Conservation (phyloP, 2,113 vertebrate species). For the Zosterops borbonicus region DNA sequence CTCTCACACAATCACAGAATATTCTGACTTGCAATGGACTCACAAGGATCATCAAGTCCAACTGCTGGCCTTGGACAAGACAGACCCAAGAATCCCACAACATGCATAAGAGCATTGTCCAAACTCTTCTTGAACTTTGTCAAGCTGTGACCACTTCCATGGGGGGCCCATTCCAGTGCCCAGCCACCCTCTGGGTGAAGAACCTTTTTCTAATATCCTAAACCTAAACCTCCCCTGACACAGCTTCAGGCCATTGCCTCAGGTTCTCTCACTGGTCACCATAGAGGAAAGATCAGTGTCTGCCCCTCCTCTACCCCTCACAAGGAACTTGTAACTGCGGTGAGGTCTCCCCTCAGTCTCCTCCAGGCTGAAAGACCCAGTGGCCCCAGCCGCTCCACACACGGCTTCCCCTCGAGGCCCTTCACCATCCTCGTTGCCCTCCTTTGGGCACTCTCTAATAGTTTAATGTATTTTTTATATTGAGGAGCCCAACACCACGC, state of each 20-base stretch:
- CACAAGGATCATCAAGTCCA: neutral
- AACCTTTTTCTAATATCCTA: neutral
- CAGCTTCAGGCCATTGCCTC: neutral
- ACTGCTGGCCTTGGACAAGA: neutral
- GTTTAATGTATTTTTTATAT: neutral
- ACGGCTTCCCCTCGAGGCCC: fast-evolving
- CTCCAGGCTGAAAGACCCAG: neutral
- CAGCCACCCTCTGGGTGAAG: neutral
- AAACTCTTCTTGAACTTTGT: neutral
- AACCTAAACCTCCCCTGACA: neutral
- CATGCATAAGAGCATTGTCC: fast-evolving
- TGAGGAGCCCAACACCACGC: neutral
- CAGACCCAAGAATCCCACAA: neutral
- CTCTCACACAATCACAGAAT: neutral
- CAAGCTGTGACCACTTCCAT: neutral
- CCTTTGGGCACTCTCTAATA: neutral
- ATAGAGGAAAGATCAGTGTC: neutral
- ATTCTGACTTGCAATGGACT: neutral
- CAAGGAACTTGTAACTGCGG: fast-evolving
- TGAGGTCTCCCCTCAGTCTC: neutral
- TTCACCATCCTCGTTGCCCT: neutral
- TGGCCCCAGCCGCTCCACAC: neutral
- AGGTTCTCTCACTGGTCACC: neutral
- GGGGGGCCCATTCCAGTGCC: neutral
- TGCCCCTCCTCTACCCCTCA: neutral